Evolutionary conservation across 2,888 invertebrate species (phyloP).

Genomic region (Cynaeus angustus): DNA sequence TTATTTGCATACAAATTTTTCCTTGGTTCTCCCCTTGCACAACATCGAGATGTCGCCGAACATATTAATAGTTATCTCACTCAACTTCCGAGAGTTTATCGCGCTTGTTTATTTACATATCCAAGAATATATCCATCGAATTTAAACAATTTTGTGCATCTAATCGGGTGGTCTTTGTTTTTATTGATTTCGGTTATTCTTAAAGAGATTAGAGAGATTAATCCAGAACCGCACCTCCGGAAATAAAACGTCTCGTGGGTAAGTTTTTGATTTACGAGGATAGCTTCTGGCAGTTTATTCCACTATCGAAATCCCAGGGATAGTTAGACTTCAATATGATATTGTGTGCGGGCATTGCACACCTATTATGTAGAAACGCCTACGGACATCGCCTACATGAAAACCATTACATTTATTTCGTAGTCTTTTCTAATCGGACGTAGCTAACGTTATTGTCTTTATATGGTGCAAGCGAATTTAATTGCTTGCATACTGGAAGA

Average conservation of each 20-base stretch:
- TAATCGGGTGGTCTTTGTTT: conserved; percentile 27
- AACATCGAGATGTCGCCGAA: conserved; percentile 33
- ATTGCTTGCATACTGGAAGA: too few relatives aligned
- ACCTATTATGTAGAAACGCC: conserved; percentile 49
- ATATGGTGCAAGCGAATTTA: conserved; percentile 10
- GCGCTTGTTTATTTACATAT: conserved; percentile 31
- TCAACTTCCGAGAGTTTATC: conserved; percentile 36
- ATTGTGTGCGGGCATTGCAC: conserved; percentile 46
- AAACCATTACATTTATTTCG: conserved; percentile 36
- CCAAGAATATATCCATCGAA: conserved; percentile 37
- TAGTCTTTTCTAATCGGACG: conserved; percentile 35
- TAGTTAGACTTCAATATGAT: conserved; percentile 18
- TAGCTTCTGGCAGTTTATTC: conserved; percentile 32
- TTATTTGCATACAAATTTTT: conserved; percentile 21
- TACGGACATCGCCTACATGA: conserved; percentile 42
- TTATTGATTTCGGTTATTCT: neutral
- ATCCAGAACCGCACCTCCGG: conserved; percentile 21
- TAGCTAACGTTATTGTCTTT: conserved; percentile 29
- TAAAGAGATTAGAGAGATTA: too few relatives aligned
- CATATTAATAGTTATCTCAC: conserved; percentile 37
- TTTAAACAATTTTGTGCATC: conserved; percentile 22
- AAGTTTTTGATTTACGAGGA: conserved; percentile 43
- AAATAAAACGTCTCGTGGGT: conserved; percentile 5
- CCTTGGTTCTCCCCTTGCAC: conserved; percentile 1
- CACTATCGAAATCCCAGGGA: conserved; percentile 34